Evolutionary conservation across 2,113 vertebrate species (phyloP).

Genomic region (Saccopteryx bilineata): DNA sequence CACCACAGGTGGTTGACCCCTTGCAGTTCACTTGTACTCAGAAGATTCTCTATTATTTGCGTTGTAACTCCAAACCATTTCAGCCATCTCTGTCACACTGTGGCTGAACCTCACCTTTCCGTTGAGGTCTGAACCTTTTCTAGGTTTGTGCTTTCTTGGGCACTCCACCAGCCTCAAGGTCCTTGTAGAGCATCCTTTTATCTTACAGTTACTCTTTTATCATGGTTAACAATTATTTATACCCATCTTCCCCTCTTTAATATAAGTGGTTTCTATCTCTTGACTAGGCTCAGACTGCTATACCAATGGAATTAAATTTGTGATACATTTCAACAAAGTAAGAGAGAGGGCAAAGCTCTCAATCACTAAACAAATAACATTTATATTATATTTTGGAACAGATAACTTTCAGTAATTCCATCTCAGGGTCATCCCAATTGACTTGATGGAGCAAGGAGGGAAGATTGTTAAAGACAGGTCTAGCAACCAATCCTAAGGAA

Average conservation of each 20-base stretch:
- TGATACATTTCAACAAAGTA: neutral
- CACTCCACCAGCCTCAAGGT: neutral
- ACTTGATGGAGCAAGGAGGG: neutral
- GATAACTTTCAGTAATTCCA: neutral
- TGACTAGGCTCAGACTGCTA: neutral
- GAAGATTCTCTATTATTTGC: neutral
- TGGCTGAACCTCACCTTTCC: neutral
- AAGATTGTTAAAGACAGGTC: neutral
- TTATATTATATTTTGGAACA: neutral
- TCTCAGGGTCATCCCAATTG: neutral
- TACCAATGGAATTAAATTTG: slow-evolving; percentile 14
- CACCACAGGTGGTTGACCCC: neutral
- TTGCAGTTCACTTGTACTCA: neutral
- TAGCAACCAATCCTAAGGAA: neutral
- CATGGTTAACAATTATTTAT: neutral
- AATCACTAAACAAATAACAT: neutral
- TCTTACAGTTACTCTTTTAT: neutral
- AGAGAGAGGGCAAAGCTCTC: neutral
- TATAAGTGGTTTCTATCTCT: neutral
- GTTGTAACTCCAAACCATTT: neutral
- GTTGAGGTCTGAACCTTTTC: neutral
- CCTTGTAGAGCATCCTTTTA: neutral
- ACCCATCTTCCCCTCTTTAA: neutral
- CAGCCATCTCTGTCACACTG: neutral
- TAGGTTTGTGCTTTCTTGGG: neutral